These are phyloP conservation scores for Indri indri DNA, from an alignment of 2,113 vertebrate species.

Conservation along the genomic window DNA sequence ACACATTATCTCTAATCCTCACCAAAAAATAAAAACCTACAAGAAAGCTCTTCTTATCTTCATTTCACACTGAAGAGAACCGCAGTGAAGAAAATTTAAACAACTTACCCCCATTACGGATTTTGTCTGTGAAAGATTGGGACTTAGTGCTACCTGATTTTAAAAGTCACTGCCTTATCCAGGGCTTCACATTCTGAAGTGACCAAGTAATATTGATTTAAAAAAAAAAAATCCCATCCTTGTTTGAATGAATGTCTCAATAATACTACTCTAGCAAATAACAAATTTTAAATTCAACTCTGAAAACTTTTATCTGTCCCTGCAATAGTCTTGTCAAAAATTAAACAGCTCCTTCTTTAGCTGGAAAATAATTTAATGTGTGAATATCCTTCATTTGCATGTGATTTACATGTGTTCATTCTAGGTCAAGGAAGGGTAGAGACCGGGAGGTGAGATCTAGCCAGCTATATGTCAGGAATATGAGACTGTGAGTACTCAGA, in stretches of 20 bases:
- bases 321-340: conserved; percentile 24
- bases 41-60: background rate
- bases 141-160: background rate
- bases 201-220: background rate
- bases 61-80: background rate
- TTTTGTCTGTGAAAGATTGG: background rate
- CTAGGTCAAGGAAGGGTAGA: background rate
- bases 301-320: background rate
- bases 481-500: background rate
- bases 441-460: background rate
- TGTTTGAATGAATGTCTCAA: conserved; percentile 1
- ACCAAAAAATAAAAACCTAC: background rate
- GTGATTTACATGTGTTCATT: conserved; percentile 25
- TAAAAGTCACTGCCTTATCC: background rate
- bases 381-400: conserved; percentile 44
- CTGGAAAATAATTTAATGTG: conserved; percentile 50
- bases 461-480: background rate
- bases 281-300: conserved; percentile 40
- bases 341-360: conserved; percentile 27
- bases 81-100: background rate
- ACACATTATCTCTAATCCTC: background rate
- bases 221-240: background rate
- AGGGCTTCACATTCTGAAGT: background rate
- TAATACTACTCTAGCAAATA: conserved; percentile 1
- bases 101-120: background rate